These are phyloP conservation scores for Dipodomys spectabilis DNA, from an alignment of 2,113 vertebrate species.

Conservation along the genomic window DNA sequence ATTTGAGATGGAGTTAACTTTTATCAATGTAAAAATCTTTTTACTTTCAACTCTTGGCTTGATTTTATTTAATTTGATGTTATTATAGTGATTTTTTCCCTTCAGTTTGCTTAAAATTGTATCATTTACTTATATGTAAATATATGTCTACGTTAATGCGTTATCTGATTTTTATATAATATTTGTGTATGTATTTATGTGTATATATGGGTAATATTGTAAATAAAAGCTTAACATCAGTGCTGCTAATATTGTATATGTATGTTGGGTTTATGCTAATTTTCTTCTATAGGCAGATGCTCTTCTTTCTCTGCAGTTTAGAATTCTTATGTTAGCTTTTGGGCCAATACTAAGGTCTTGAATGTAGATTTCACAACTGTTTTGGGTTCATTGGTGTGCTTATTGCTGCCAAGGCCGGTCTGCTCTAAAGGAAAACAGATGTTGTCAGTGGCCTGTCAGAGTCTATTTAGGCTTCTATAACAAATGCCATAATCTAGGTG, in stretches of 20 bases:
- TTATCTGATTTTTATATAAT: too few relatives aligned
- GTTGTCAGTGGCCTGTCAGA: background rate
- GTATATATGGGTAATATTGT: too few relatives aligned
- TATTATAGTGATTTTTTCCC: background rate
- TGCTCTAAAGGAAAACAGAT: background rate
- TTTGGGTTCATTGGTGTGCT: slow-evolving; percentile 23
- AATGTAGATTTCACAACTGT: background rate
- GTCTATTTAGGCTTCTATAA: background rate
- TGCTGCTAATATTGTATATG: background rate
- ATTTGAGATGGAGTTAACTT: background rate
- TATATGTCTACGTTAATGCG: too few relatives aligned
- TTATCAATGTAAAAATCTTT: background rate
- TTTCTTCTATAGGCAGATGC: background rate
- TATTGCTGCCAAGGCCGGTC: background rate
- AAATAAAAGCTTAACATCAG: background rate
- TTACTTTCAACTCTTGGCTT: background rate
- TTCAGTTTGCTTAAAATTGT: slow-evolving; percentile 9
- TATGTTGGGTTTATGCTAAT: background rate
- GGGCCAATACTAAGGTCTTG: background rate
- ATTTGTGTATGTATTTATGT: too few relatives aligned
- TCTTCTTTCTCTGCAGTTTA: background rate
- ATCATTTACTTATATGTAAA: too few relatives aligned
- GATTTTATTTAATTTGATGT: background rate
- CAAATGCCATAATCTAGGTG: background rate
- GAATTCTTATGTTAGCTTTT: slow-evolving; percentile 13